Percentiles rank a stretch among this genome's conserved stretches.
These are phyloP conservation scores for Drosophila mimica DNA, from an alignment of 2,888 invertebrate species.

Conservation along the genomic window DNA sequence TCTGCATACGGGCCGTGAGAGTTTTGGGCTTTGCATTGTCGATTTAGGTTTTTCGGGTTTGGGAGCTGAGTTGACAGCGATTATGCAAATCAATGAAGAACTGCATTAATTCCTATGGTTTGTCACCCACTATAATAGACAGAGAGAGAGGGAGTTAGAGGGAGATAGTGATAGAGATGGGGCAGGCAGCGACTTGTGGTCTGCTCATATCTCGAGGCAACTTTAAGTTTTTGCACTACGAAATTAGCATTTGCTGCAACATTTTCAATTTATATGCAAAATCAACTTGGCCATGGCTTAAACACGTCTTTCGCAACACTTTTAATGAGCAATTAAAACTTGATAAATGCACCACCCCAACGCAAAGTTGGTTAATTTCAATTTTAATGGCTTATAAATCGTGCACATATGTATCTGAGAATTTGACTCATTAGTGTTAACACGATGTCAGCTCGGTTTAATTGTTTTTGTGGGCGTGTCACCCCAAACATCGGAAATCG, in stretches of 20 bases:
- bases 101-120: slow-evolving; percentile 67
- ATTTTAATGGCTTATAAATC: slow-evolving; percentile 42
- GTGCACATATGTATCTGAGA: slow-evolving; percentile 27
- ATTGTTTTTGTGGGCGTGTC: slow-evolving; percentile 39
- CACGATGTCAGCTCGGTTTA: slow-evolving; percentile 48
- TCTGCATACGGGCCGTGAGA: slow-evolving; percentile 43
- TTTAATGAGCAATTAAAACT: slow-evolving; percentile 73
- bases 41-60: slow-evolving; percentile 42
- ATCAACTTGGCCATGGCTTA: slow-evolving; percentile 25
- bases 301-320: slow-evolving; percentile 24
- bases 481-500: slow-evolving; percentile 35
- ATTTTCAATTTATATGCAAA: slow-evolving; percentile 69
- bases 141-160: neutral
- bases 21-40: slow-evolving; percentile 51
- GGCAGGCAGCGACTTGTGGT: slow-evolving; percentile 16
- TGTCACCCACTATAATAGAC: slow-evolving; percentile 4
- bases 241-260: slow-evolving; percentile 67
- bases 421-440: slow-evolving; percentile 55
- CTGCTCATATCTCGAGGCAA: slow-evolving; percentile 16
- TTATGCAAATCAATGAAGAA: slow-evolving; percentile 76
- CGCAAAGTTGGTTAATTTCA: neutral
- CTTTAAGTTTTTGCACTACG: slow-evolving; percentile 30
- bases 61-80: slow-evolving; percentile 74
- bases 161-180: neutral
- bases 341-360: slow-evolving; percentile 15